These are phyloP conservation scores for Palloptera scutellata DNA, from an alignment of 2,888 invertebrate genomes.

Conservation along the genomic window DNA sequence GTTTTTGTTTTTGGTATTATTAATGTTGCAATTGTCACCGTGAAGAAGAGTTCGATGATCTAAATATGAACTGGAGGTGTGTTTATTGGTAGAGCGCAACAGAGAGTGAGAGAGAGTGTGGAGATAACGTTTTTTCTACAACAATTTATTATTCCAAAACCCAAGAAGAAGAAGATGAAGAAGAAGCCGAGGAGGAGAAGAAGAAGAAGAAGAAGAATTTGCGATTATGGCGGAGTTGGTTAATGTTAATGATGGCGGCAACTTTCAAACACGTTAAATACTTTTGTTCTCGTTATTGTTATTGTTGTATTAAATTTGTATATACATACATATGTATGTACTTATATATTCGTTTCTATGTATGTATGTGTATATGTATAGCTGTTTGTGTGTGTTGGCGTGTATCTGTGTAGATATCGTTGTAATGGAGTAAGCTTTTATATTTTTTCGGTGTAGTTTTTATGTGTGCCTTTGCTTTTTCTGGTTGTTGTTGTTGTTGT, in stretches of 20 bases:
- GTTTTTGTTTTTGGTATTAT: not conserved
- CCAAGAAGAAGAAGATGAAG: constrained; percentile 34
- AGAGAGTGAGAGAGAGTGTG: too few relatives aligned
- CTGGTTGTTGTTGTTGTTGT: constrained; percentile 19
- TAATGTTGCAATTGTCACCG: not conserved
- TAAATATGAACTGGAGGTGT: too few relatives aligned
- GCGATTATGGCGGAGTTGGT: constrained; percentile 17
- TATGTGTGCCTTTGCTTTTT: constrained; percentile 5
- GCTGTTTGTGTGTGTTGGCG: constrained; percentile 13
- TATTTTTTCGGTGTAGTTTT: constrained; percentile 14
- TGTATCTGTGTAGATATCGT: constrained; percentile 15
- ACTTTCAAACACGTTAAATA: not conserved
- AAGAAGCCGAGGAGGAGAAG: constrained; percentile 29
- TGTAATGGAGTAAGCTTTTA: constrained; percentile 38
- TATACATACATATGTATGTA: constrained; percentile 3
- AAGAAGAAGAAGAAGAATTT: constrained; percentile 26
- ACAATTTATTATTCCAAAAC: not conserved
- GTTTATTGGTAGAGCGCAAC: too few relatives aligned
- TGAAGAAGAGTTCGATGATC: not conserved
- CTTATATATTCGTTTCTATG: constrained; percentile 14
- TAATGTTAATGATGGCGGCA: not conserved
- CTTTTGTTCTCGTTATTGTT: constrained; percentile 1
- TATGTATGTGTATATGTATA: constrained; percentile 14
- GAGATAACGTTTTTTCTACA: too few relatives aligned
- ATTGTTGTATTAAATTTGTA: constrained; percentile 5